phyloP scores from a whole-genome alignment of 2,113 vertebrate genomes.

The Cottus gobio region DNA sequence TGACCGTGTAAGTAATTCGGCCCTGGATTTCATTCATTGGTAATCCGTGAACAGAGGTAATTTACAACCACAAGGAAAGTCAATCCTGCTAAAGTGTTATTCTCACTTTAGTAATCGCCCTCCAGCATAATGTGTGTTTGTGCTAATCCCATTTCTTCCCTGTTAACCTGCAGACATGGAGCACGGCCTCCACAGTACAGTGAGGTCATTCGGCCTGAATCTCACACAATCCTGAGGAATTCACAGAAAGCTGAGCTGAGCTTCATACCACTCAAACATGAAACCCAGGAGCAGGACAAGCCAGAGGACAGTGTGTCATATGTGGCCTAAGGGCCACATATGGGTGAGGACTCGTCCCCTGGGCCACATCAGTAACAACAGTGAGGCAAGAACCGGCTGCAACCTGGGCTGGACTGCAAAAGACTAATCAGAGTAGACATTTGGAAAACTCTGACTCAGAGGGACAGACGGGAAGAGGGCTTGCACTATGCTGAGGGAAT shows the following conservation, averaged over 20 bases:
- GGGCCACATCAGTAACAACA: slow-evolving; percentile 24
- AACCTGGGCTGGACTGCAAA: slow-evolving; percentile 40
- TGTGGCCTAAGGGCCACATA: slow-evolving; percentile 28
- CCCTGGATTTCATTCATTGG: background rate
- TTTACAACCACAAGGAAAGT: background rate
- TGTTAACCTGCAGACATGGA: slow-evolving; percentile 39
- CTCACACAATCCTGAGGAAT: slow-evolving; percentile 61
- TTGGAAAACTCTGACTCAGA: slow-evolving; percentile 58
- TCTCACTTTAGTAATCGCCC: background rate
- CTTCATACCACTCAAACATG: slow-evolving; percentile 21
- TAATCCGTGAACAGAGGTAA: background rate
- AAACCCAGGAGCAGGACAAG: slow-evolving; percentile 12
- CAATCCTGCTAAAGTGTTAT: background rate
- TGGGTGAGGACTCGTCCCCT: slow-evolving; percentile 7
- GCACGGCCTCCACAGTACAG: background rate
- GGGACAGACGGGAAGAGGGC: slow-evolving; percentile 3
- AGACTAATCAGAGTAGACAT: slow-evolving; percentile 24
- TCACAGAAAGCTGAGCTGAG: slow-evolving; percentile 19
- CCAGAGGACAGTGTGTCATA: background rate
- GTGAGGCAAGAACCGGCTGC: slow-evolving; percentile 31
- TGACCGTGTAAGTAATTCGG: background rate
- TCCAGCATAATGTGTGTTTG: background rate
- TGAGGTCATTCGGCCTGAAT: slow-evolving; percentile 53
- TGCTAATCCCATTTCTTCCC: slow-evolving; percentile 3
- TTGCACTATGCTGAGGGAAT: slow-evolving; percentile 49